These are phyloP conservation scores for Zapornia atra DNA, from an alignment of 2,113 vertebrate species.

Conservation along the genomic window DNA sequence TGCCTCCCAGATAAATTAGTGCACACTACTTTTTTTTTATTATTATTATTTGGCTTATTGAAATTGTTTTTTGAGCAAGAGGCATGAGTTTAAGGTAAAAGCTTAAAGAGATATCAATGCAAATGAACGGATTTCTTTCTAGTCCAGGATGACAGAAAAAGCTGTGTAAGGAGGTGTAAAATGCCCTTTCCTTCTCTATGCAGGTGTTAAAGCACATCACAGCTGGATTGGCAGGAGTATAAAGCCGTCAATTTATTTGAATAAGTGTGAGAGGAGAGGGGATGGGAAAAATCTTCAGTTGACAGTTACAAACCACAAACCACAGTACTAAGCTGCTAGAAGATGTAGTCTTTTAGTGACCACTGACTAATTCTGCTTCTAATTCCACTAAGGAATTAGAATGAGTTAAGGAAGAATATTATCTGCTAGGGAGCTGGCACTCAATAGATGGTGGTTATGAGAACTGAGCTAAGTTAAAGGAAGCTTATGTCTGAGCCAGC, in stretches of 20 bases:
- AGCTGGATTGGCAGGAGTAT: not conserved
- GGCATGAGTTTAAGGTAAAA: not conserved
- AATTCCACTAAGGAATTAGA: not conserved
- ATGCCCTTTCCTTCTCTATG: not conserved
- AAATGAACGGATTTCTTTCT: not conserved
- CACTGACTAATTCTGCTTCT: not conserved
- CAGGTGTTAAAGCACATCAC: not conserved
- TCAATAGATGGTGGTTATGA: not conserved
- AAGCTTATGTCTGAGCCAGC: not conserved
- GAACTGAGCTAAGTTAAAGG: not conserved
- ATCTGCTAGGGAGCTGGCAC: not conserved
- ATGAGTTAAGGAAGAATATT: not conserved
- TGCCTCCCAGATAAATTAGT: not conserved
- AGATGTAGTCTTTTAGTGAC: not conserved
- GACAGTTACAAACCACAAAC: not conserved
- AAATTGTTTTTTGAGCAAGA: not conserved
- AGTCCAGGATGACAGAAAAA: not conserved
- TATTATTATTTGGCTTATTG: not conserved
- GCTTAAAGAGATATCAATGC: not conserved
- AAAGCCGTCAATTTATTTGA: not conserved
- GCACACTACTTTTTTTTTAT: not conserved
- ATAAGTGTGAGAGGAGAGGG: not conserved
- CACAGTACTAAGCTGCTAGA: not conserved
- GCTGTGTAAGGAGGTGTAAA: not conserved
- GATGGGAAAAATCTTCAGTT: not conserved